Evolutionary conservation across 2,113 vertebrate genomes (phyloP).

Genomic region (Scomber japonicus): DNA sequence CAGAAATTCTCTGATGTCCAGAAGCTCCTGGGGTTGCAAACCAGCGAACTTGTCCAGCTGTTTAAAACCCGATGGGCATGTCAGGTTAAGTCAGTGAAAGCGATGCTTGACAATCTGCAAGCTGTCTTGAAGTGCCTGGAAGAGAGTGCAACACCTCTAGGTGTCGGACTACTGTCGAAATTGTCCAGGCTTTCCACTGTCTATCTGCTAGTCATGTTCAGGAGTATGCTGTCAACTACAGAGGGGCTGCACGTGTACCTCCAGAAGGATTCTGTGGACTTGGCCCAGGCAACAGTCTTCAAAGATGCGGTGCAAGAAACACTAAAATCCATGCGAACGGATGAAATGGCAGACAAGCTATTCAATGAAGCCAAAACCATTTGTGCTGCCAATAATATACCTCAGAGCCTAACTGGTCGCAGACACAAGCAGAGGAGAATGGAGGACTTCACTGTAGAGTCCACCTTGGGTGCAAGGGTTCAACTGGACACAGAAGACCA

Average conservation of each 20-base stretch:
- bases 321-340: not conserved
- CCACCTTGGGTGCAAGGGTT: not conserved
- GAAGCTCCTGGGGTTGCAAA: too few relatives aligned
- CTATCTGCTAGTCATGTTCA: not conserved
- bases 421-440: not conserved
- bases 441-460: not conserved
- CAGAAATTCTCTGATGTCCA: too few relatives aligned
- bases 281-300: not conserved
- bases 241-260: not conserved
- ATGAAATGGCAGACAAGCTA: not conserved
- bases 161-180: not conserved
- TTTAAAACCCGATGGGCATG: too few relatives aligned
- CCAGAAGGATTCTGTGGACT: slow-evolving; percentile 5
- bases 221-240: slow-evolving; percentile 3
- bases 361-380: not conserved
- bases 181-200: not conserved
- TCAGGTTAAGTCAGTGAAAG: too few relatives aligned
- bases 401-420: not conserved
- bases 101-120: too few relatives aligned
- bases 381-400: not conserved
- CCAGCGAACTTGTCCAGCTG: too few relatives aligned
- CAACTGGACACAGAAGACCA: not conserved
- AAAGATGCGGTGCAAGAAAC: not conserved
- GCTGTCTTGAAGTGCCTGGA: not conserved
- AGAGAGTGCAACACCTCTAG: not conserved